phyloP scores from a whole-genome alignment of 2,888 invertebrate genomes.

The Amphipoea oculea region DNA sequence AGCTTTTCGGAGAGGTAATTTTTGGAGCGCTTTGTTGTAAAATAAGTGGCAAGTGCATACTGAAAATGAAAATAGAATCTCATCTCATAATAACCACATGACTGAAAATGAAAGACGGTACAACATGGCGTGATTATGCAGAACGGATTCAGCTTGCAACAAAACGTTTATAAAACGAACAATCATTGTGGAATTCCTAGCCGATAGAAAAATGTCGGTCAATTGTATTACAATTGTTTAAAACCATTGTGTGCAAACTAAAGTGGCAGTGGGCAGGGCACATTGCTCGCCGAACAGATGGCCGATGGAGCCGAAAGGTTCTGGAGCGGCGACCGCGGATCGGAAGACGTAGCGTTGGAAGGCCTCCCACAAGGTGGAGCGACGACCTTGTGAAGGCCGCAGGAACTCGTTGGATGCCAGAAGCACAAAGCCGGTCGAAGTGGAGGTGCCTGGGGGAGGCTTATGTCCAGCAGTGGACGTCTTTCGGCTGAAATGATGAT shows the following conservation, averaged over 20 bases:
- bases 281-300: too few relatives aligned
- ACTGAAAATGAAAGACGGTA: background rate
- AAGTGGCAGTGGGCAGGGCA: too few relatives aligned
- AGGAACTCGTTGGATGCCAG: too few relatives aligned
- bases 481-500: too few relatives aligned
- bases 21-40: slow-evolving; percentile 6
- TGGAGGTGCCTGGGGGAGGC: too few relatives aligned
- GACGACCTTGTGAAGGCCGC: too few relatives aligned
- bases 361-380: too few relatives aligned
- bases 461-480: too few relatives aligned
- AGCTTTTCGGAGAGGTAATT: slow-evolving; percentile 2
- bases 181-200: slow-evolving; percentile 14
- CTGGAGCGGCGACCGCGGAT: too few relatives aligned
- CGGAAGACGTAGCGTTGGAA: too few relatives aligned
- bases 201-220: background rate
- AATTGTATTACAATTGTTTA: slow-evolving; percentile 6
- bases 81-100: background rate
- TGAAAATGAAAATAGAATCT: slow-evolving; percentile 18
- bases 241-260: background rate
- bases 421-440: too few relatives aligned
- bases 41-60: background rate
- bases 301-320: too few relatives aligned
- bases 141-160: slow-evolving; percentile 8
- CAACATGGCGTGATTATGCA: background rate
- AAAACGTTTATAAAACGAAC: slow-evolving; percentile 17